A percentile compares a stretch with the other conserved stretches of the same genome.
Evolutionary conservation across 1,140 invertebrate species (phyloP).

Genomic region (Caligus rogercresseyi): DNA sequence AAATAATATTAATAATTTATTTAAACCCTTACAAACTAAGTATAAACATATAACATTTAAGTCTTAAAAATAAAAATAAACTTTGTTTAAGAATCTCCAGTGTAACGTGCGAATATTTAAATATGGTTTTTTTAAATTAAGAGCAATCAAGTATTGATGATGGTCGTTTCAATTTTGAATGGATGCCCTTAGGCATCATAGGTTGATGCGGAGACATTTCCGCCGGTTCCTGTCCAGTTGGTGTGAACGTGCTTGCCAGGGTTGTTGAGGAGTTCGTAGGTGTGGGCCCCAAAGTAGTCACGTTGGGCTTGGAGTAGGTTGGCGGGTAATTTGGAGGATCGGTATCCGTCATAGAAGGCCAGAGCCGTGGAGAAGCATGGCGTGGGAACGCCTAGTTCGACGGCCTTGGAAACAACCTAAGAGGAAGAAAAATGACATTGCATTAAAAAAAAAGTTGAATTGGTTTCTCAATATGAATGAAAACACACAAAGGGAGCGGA

Average conservation of each 20-base stretch:
- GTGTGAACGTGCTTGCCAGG: conserved; percentile 88
- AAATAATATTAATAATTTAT: background rate
- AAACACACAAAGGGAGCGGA: no score
- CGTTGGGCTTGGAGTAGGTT: conserved; percentile 89
- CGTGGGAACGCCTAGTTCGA: conserved; percentile 64
- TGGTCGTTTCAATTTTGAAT: no score
- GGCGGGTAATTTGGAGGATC: conserved; percentile 58
- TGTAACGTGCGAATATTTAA: background rate
- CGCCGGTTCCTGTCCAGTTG: conserved; percentile 97
- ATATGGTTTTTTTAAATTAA: background rate
- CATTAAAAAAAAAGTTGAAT: no score
- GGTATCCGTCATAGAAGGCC: conserved; percentile 92
- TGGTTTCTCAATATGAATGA: no score
- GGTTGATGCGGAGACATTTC: conserved; percentile 84
- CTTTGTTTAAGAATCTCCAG: background rate
- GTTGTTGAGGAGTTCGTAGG: conserved; percentile 69
- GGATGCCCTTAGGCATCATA: conserved; percentile 79
- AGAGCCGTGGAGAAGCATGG: conserved; percentile 81
- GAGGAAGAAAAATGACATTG: background rate
- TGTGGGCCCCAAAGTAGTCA: conserved; percentile 98
- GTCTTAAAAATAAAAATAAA: background rate
- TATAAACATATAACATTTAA: background rate
- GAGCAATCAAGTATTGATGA: background rate
- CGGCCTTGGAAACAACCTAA: conserved; percentile 32
- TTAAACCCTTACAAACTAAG: background rate